phyloP scores from a whole-genome alignment of 1,140 invertebrate species.

The Polypedilum pembai region DNA sequence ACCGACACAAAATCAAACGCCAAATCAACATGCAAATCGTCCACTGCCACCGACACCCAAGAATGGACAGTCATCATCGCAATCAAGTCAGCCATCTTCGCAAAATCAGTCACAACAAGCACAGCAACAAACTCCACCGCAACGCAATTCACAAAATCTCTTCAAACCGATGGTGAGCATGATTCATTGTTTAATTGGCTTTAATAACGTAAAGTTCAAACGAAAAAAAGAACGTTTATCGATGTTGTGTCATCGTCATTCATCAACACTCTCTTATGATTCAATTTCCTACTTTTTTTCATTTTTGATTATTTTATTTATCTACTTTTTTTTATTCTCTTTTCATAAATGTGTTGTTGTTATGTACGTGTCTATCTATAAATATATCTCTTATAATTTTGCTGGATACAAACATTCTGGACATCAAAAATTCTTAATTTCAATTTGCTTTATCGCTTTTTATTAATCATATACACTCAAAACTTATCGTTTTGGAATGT shows the following conservation, averaged over 20 bases:
- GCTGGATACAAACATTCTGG: conserved; percentile 1
- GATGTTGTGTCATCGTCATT: conserved; percentile 23
- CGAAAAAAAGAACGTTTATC: neutral
- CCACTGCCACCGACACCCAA: conserved; percentile 78
- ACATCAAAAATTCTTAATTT: neutral
- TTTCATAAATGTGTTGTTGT: neutral
- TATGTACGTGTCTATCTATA: neutral
- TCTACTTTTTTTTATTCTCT: conserved; percentile 1
- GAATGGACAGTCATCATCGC: conserved; percentile 31
- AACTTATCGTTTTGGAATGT: neutral
- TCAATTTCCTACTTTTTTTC: conserved; percentile 4
- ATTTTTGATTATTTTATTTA: neutral
- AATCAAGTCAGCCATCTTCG: conserved; percentile 37
- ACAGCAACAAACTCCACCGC: conserved; percentile 47
- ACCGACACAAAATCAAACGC: conserved; percentile 40
- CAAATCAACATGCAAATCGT: conserved; percentile 50
- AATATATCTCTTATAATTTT: neutral
- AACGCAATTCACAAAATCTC: conserved; percentile 66
- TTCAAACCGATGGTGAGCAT: conserved; percentile 73
- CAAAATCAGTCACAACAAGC: conserved; percentile 43
- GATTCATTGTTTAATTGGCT: conserved; percentile 32
- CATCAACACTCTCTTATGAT: conserved; percentile 10
- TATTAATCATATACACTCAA: neutral
- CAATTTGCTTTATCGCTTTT: neutral
- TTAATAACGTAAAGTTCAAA: neutral